Evolutionary conservation across 2,113 vertebrate genomes (phyloP).

Genomic region (Prolemur simus): DNA sequence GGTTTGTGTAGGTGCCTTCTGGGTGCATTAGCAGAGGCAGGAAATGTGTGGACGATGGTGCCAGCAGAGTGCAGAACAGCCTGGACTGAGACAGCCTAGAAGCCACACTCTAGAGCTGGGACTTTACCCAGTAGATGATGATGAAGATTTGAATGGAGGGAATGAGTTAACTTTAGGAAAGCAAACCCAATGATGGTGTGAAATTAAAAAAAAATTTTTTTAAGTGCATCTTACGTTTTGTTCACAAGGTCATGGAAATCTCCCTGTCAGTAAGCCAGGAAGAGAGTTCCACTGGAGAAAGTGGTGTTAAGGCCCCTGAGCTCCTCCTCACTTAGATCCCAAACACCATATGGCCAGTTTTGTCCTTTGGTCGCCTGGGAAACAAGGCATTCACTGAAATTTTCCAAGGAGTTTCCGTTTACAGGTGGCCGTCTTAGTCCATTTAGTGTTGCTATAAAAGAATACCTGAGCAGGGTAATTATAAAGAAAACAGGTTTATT

Average conservation of each 20-base stretch:
- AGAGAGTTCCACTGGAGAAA: background rate
- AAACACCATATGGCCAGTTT: background rate
- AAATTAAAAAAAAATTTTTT: background rate
- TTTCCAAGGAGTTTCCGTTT: background rate
- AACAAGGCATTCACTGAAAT: background rate
- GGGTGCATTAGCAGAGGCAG: background rate
- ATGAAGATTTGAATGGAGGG: background rate
- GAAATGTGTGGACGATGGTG: no score
- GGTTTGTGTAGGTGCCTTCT: background rate
- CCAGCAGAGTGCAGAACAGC: background rate
- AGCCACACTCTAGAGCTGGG: background rate
- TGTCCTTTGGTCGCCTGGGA: background rate
- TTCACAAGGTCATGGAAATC: background rate
- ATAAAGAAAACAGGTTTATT: no score
- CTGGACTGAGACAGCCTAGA: background rate
- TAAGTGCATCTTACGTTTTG: background rate
- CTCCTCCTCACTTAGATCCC: background rate
- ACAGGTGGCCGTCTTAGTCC: background rate
- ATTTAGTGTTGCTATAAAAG: no score
- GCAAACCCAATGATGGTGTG: background rate
- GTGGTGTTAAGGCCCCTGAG: background rate
- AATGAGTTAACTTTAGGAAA: background rate
- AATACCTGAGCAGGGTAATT: no score
- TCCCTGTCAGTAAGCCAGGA: background rate
- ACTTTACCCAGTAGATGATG: background rate